phyloP scores from a whole-genome alignment of 1,140 invertebrate species.

The Leptestheria dahalacensis region DNA sequence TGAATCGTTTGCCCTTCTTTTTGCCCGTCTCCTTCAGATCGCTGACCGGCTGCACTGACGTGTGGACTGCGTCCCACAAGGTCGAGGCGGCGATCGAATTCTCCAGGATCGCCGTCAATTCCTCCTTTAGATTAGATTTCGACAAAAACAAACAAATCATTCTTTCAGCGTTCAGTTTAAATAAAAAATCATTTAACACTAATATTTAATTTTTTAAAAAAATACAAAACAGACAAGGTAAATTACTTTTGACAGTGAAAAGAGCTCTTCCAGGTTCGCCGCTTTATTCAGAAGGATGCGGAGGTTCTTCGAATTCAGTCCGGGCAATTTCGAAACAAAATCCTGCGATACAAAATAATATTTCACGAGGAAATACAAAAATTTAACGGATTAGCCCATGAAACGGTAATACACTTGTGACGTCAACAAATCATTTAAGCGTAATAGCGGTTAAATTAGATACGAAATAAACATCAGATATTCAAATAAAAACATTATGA shows the following conservation, averaged over 20 bases:
- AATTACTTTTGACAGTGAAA: slow-evolving; percentile 27
- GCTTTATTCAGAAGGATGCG: slow-evolving; percentile 60
- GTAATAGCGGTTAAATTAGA: slow-evolving; percentile 8
- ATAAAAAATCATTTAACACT: too few relatives aligned
- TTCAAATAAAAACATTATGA: background rate
- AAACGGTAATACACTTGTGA: background rate
- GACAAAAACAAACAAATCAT: background rate
- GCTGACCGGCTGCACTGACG: slow-evolving; percentile 31
- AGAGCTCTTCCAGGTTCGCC: slow-evolving; percentile 41
- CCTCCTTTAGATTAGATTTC: too few relatives aligned
- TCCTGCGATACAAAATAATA: slow-evolving; percentile 35
- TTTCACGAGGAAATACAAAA: background rate
- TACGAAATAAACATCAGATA: background rate
- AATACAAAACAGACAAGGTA: background rate
- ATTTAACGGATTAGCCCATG: background rate
- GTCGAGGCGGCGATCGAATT: slow-evolving; percentile 44
- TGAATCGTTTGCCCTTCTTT: slow-evolving; percentile 5
- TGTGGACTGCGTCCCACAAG: slow-evolving; percentile 43
- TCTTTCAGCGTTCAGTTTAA: background rate
- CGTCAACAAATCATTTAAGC: background rate
- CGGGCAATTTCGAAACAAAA: slow-evolving; percentile 78
- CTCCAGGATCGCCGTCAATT: slow-evolving; percentile 46
- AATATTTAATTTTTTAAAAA: too few relatives aligned
- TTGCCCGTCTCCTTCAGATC: background rate
- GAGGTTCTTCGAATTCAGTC: slow-evolving; percentile 76